These are phyloP conservation scores for Nyctereutes procyonoides DNA, from an alignment of 2,113 vertebrate species.

Conservation along the genomic window DNA sequence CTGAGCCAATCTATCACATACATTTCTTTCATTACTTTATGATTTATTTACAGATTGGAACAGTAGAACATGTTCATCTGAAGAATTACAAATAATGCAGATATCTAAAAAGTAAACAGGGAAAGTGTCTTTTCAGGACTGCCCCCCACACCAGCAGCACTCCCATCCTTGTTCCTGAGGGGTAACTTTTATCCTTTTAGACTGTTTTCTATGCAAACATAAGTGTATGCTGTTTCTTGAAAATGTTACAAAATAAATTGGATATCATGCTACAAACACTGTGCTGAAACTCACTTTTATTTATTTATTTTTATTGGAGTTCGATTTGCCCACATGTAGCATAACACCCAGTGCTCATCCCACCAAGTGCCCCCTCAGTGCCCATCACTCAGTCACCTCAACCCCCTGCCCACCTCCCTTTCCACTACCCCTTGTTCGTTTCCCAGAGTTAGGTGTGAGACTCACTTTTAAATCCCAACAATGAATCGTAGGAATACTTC, in stretches of 20 bases:
- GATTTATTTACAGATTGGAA: neutral
- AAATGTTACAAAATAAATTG: constrained; percentile 53
- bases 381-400: no score
- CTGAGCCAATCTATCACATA: neutral
- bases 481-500: neutral
- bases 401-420: no score
- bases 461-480: neutral
- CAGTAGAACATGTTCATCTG: neutral
- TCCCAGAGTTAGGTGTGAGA: neutral
- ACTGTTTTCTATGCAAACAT: constrained; percentile 12
- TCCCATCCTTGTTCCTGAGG: neutral
- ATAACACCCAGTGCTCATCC: no score
- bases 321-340: no score
- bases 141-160: neutral
- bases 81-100: constrained; percentile 43
- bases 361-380: no score
- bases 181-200: neutral
- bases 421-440: no score
- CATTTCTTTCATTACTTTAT: constrained; percentile 28
- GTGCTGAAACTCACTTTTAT: neutral
- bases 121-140: neutral
- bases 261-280: neutral
- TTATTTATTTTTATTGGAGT: no score
- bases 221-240: neutral
- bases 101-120: neutral